These are phyloP conservation scores for Zaprionus obscuricornis DNA, from an alignment of 2,888 invertebrate species.

Conservation along the genomic window DNA sequence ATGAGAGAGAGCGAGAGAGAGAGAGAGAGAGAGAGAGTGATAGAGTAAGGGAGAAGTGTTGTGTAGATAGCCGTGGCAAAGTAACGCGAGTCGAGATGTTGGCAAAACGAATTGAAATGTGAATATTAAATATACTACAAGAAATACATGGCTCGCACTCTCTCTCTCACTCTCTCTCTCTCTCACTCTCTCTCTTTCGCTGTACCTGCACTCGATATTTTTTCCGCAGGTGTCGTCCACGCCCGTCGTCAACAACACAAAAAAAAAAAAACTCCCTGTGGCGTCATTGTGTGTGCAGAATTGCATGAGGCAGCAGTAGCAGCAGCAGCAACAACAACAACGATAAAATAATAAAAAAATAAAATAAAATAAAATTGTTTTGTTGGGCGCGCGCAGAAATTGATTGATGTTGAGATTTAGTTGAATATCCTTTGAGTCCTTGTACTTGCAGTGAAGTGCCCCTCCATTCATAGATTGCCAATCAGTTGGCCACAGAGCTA, in stretches of 20 bases:
- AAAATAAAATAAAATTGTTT: too few species aligned
- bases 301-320: constrained; percentile 46
- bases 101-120: constrained; percentile 69
- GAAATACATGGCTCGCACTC: constrained; percentile 15
- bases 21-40: background rate
- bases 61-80: constrained; percentile 3
- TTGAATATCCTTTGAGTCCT: constrained; percentile 20
- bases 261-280: constrained; percentile 68
- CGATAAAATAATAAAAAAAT: too few species aligned
- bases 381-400: constrained; percentile 18
- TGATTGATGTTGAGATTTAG: constrained; percentile 47
- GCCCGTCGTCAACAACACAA: too few species aligned
- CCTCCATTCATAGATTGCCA: constrained; percentile 33
- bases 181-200: too few species aligned
- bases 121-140: constrained; percentile 71
- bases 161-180: constrained; percentile 5
- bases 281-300: constrained; percentile 68
- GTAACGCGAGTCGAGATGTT: constrained; percentile 39
- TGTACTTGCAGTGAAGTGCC: background rate
- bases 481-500: constrained; percentile 29
- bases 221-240: constrained; percentile 35
- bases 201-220: background rate
- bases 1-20: background rate
- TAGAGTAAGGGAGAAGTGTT: background rate
- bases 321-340: too few species aligned